Percentiles rank a stretch among this genome's conserved stretches.
Conservation (phyloP, 2,113 vertebrate species). For the Xiphias gladius region DNA sequence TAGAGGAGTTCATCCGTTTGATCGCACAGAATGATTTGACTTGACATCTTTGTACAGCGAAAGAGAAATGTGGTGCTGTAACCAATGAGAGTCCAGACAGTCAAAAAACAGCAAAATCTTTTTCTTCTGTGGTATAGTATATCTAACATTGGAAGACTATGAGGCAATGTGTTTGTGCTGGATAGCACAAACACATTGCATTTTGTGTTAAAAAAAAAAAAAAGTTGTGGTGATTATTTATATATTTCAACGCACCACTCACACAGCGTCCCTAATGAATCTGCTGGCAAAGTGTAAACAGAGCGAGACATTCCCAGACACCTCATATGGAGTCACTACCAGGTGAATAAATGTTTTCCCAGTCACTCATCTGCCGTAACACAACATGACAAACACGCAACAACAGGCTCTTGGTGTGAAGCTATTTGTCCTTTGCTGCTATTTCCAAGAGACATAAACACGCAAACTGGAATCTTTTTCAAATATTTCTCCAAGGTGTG, state of each 20-base stretch:
- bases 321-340: slow-evolving; percentile 33
- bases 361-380: slow-evolving; percentile 48
- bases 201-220: slow-evolving; percentile 10
- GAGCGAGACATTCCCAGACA: slow-evolving; percentile 46
- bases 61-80: no score
- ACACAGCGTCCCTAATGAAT: slow-evolving; percentile 28
- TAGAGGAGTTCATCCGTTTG: not conserved
- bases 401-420: slow-evolving; percentile 31
- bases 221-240: slow-evolving; percentile 23
- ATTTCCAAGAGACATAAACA: slow-evolving; percentile 11
- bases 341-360: slow-evolving; percentile 62
- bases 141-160: slow-evolving; percentile 21
- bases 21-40: not conserved
- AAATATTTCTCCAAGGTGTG: slow-evolving; percentile 52
- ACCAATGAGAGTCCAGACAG: no score
- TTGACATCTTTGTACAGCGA: not conserved
- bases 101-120: not conserved
- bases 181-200: not conserved
- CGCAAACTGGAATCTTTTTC: slow-evolving; percentile 48
- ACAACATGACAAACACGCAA: slow-evolving; percentile 43
- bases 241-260: not conserved
- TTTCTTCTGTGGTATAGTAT: not conserved
- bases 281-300: slow-evolving; percentile 59
- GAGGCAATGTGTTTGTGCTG: slow-evolving; percentile 5
- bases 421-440: not conserved